Evolutionary conservation across 2,797 vertebrate species (phyloP), one percentile per base, ranked within the genome.

Genomic region (Morelia viridis): DNA sequence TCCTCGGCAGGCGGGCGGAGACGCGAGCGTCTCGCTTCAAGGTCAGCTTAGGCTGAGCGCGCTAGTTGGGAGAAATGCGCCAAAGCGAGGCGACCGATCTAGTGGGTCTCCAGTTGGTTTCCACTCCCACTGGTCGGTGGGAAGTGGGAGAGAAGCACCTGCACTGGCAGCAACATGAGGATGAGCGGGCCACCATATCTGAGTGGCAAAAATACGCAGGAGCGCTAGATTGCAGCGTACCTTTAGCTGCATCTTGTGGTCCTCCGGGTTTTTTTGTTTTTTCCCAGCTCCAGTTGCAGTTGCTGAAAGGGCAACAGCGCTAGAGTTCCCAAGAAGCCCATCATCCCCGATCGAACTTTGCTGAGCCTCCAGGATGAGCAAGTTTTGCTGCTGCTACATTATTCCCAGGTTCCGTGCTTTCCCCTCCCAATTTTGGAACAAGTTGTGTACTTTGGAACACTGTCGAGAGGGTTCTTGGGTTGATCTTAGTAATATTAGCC

Each of bases 51-150:
- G 7, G 68, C 68, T 76, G 68, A 71, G 13, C 2, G 68, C 65
- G 65, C 17, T 13, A 15, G 13, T 35, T 71, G 65, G 7, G n/a
- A 35, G 13, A 31, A 71, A 71, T 19, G n/a, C 31, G n/a, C 31
- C 31, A 71, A 68, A 35, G 64, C n/a, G 0, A n/a, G 65, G 11
- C 64, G 28, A 8, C 12, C 64, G 11, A 5, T 10, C 19, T 35
- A 31, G 68, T 35, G 68, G 17, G 7, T 76, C 41, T 76, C 7
- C 3, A 76, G 35, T 35, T 35, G 35, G 35, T 3, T 76, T 31
- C 31, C 1, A 0, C 17, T 76, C 35, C 1, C 17, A 35, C 17
- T 2, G 0, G 7, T 19, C 15, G 0, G 5, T 15, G 41, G 41
- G 41, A 41, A 3, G 5, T 15, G 41, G 41, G 41, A 41, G 41